Evolutionary conservation across 2,797 vertebrate genomes (phyloP), one percentile per base, ranked within the genome.

Genomic region (Tragopan temminckii): DNA sequence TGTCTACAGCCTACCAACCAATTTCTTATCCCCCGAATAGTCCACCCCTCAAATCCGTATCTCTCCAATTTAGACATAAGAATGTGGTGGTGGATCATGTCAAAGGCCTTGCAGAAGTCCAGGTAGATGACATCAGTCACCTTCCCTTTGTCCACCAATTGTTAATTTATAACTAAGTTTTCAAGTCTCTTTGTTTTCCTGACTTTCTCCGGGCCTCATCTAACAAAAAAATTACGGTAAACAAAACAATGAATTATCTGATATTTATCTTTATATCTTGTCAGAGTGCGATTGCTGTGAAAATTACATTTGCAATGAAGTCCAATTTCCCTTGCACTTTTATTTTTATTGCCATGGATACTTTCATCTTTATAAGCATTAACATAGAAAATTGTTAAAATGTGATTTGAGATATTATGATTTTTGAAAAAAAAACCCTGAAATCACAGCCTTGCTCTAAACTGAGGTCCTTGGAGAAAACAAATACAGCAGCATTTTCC

Each of bases 281-380:
- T 86, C 76, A 88, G 33, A 50, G 21, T 18, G 76, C n/a, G 69
- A 80, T 89, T 68, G 67, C 63, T 84, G 79, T 38, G 48, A 74
- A 95, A 95, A 94, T 92, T n/a, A 36, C 38, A 19, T 63, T 79
- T 43, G 36, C 71, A 82, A 69, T 77, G 29, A 76, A 88, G 20
- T 58, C 63, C 8, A 79, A 50, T 88, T 83, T 95, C 46, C 25
- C 42, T 76, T 85, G 38, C 24, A 78, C 15, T 83, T 91, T 80
- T 75, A 52, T 59, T 69, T 92, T 84, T 57, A 89, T 90, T 80
- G 48, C 11, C 57, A 66, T 68, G 52, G 45, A 64, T 80, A 75
- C 48, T 53, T 91, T 88, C 29, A 66, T 59, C 13, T 15, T 91
- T 69, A 53, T 27, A 76, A 83, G 19, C 50, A 85, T 10, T 66